Conservation (phyloP, 2,797 vertebrate genomes). For the Rhinella marina region DNA sequence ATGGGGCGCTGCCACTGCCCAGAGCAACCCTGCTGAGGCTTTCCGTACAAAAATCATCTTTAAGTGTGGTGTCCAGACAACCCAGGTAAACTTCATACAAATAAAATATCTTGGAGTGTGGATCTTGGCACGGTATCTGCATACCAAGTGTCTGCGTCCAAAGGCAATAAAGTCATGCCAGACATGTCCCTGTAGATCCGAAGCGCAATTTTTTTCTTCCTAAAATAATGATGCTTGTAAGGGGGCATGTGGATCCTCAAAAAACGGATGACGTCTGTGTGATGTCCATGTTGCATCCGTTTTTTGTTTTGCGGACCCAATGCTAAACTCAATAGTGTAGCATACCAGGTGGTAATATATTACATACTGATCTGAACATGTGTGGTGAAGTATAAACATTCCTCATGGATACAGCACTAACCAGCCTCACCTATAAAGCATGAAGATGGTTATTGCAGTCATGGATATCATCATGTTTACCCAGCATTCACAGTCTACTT, state of each 20-base stretch:
- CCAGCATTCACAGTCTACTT: too few species aligned
- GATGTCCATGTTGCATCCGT: too few species aligned
- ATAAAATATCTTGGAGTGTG: neutral
- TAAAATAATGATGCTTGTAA: neutral
- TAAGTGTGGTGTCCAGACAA: neutral
- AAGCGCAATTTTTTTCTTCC: neutral
- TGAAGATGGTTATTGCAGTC: neutral
- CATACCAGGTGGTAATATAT: too few species aligned
- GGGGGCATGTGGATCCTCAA: too few species aligned
- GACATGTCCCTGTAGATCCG: slow-evolving; percentile 12
- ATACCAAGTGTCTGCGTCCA: slow-evolving; percentile 25
- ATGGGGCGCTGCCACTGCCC: too few species aligned
- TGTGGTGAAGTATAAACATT: neutral
- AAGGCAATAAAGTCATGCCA: slow-evolving; percentile 29
- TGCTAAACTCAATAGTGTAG: too few species aligned
- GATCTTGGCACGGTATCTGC: neutral
- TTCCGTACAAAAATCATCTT: neutral
- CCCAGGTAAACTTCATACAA: slow-evolving; percentile 7
- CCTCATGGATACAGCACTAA: neutral
- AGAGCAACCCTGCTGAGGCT: neutral
- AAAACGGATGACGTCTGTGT: too few species aligned
- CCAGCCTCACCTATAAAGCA: neutral
- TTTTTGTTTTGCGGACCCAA: too few species aligned
- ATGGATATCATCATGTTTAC: neutral
- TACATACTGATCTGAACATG: too few species aligned